Evolutionary conservation across 2,113 vertebrate genomes (phyloP).

Genomic region (Macquaria australasica): DNA sequence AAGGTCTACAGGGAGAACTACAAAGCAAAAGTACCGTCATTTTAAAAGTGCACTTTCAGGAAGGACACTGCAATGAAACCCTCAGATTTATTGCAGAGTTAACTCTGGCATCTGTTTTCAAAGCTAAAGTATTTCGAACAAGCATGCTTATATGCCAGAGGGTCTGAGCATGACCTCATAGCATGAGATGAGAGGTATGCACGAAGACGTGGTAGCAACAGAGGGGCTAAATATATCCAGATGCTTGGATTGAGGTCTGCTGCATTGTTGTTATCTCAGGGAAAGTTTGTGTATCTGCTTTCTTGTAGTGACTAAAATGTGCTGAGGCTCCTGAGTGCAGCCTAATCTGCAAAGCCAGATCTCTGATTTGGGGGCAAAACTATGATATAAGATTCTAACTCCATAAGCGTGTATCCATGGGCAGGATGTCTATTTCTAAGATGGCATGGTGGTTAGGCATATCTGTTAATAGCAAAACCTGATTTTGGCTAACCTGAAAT

Average conservation of each 20-base stretch:
- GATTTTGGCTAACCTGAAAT: background rate
- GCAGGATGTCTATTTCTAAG: background rate
- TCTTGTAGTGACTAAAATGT: background rate
- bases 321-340: background rate
- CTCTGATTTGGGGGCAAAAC: constrained; percentile 5
- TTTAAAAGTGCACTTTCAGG: background rate
- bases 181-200: constrained; percentile 39
- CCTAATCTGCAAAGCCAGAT: background rate
- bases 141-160: constrained; percentile 26
- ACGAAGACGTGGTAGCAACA: constrained; percentile 55
- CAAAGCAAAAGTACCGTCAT: background rate
- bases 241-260: constrained; percentile 43
- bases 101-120: constrained; percentile 30
- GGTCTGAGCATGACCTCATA: constrained; percentile 51
- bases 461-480: background rate
- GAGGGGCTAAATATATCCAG: constrained; percentile 67
- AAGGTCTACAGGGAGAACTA: background rate
- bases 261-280: constrained; percentile 42
- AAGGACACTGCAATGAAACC: constrained; percentile 28
- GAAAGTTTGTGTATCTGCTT: constrained; percentile 30
- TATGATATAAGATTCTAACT: background rate
- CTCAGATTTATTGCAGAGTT: constrained; percentile 25
- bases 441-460: background rate
- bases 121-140: constrained; percentile 54
- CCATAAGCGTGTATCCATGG: background rate